Evolutionary conservation across 2,888 invertebrate genomes (phyloP), one percentile per base, ranked within the genome.

Genomic region (Sinelater perroti): DNA sequence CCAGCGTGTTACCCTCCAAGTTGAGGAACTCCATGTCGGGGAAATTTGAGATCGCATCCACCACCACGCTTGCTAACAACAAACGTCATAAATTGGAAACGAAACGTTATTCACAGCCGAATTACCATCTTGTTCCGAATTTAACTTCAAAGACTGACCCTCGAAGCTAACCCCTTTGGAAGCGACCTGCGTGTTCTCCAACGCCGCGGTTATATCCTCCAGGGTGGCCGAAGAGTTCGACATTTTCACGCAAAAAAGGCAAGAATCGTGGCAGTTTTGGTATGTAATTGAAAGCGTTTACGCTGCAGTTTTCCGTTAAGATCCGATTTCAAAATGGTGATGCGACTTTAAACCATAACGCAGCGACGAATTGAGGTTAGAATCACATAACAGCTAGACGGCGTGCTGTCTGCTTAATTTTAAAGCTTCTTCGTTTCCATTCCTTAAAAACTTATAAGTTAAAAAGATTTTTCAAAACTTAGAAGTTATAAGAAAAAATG

Each of bases 1-100:
- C 97, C 14, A 97, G 80, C 0, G 97, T 96, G 74, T 97, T 97
- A 4, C 97, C 97, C 64, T 95, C 94, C 24, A 97, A 81, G 53
- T 92, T 88, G 3, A 98, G 81, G 65, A 83, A 90, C 49, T 85
- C 83, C 53, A 97, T 81, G 24, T 85, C 80, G 0, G 83, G 77
- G 70, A 90, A 90, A 46, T 82, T 80, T 61, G 87, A 81, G 50
- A 97, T 92, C 0, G 89, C 91, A 10, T 89, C 84, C 2, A 91
- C 84, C 2, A 97, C 87, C 44, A 83, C 83, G 72, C 87, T 80
- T 0, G 90, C 93, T 92, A 17, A 72, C n/a, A n/a, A n/a, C n/a
- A n/a, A n/a, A n/a, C n/a, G n/a, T n/a, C n/a, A n/a, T n/a, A n/a
- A n/a, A 49, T 31, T 46, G n/a, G 21, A 46, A 13, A 36, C 33